Evolutionary conservation across 37 sponge, comb jelly and placozoan species (phyloP), one percentile per base, ranked within the genome.

Genomic region (Hormiphora californensis): DNA sequence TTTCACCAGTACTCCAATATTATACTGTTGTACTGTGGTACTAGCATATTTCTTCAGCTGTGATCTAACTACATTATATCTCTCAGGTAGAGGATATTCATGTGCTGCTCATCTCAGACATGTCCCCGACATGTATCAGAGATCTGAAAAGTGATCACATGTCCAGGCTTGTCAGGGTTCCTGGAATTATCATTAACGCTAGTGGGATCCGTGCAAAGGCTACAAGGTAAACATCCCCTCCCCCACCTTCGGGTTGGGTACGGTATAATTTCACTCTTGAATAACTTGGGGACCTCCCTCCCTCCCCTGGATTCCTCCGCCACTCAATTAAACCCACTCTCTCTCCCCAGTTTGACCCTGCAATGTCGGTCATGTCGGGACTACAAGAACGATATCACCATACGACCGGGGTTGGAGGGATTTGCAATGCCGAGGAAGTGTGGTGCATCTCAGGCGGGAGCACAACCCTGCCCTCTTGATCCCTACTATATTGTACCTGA

Each of bases 401-500:
- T 97, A 46, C 63, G 86, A 30, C 95, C 98, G 9, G 98, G 98
- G 0, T 86, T 97, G 49, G 98, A 97, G 88, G 98, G 98, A 0
- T 94, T 93, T 85, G 73, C 91, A 32, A 87, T 97, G 62, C 98
- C 98, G 7, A 85, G 95, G 21, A 94, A 86, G 54, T 97, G 98
- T 61, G 65, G 32, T 54, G 87, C 91, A 94, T 92, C 93, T 15
- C 91, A 91, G 40, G 87, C 92, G 27, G 98, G 98, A 0, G 61
- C 90, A 37, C 89, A 91, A 39, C 93, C 93, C 85, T 97, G 98
- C 63, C 94, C 95, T 0, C 54, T 97, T 0, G 98, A 97, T 49
- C 95, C 98, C 12, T 97, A 91, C 91, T 93, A 91, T 86, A 94
- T 97, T 53, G 94, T 97, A 0, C 98, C 98, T 67, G 98, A 97